A percentile compares a stretch with the other conserved stretches of the same genome.
phyloP scores from a whole-genome alignment of 2,888 invertebrate species.

The Melinaea menophilus region DNA sequence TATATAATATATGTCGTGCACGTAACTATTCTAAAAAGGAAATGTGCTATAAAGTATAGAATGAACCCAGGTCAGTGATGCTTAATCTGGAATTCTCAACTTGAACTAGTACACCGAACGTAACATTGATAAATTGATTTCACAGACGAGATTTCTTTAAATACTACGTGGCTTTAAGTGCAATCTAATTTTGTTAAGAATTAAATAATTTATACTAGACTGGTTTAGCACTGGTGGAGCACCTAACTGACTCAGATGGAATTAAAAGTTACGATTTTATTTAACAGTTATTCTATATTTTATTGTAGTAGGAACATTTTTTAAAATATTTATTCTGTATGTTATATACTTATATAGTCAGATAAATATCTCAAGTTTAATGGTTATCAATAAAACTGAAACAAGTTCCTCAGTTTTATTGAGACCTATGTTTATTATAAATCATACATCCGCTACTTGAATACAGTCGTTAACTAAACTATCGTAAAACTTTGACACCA shows the following conservation, averaged over 20 bases:
- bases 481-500: constrained; percentile 41
- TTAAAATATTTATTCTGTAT: constrained; percentile 4
- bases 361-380: constrained; percentile 18
- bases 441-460: constrained; percentile 69
- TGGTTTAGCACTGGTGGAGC: too few species aligned
- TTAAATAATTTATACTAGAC: not conserved
- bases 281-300: too few species aligned
- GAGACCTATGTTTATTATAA: constrained; percentile 65
- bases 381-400: constrained; percentile 61
- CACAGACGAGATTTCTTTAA: not conserved
- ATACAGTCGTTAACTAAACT: constrained; percentile 46
- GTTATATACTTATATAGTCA: constrained; percentile 2
- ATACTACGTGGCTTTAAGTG: not conserved
- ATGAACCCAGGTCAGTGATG: not conserved
- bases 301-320: not conserved
- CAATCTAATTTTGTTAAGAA: constrained; percentile 1
- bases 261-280: too few species aligned
- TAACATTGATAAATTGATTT: constrained; percentile 3
- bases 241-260: too few species aligned
- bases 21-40: too few species aligned
- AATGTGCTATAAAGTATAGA: too few species aligned
- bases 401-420: constrained; percentile 59
- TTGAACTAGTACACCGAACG: not conserved
- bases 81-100: not conserved
- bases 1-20: too few species aligned